Evolutionary conservation across 2,888 invertebrate species (phyloP), one percentile per base, ranked within the genome.

Genomic region (Leucoma salicis): DNA sequence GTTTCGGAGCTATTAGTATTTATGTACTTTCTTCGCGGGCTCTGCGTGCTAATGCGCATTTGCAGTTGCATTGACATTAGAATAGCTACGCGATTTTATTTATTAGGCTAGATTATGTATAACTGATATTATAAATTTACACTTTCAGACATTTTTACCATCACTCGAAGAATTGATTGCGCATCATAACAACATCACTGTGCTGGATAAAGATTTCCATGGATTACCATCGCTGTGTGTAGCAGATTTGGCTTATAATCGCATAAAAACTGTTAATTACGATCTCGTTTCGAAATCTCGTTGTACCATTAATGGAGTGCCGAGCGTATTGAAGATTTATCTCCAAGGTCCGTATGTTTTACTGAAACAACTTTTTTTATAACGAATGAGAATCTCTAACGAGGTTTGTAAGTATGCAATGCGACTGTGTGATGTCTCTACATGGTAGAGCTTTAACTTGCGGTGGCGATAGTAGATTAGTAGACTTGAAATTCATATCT

Each of bases 181-280:
- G 1, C 94, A 95, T 40, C 92, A 94, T 72, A 96, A 96, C 73
- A 93, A 93, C 53, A 89, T 96, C 35, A 94, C 93, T 2, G 82
- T 92, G 32, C 85, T 96, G 59, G 94, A 95, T 49, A 92, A 93
- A 66, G 96, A 96, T 74, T 96, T 96, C 77, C 95, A 95, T 60
- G 96, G 96, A 1, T 82, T 96, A 49, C 96, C 96, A 0, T 93
- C 94, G 1, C 89, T 96, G 6, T 96, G 96, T 69, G 92, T 93
- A 75, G 96, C 95, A 2, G 95, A 96, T 76, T 84, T 96, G 31
- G 94, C 95, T 2, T 92, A 93, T 66, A 96, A 96, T 76, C 91
- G 92, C 66, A 96, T 96, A 51, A 90, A 92, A 37, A 90, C 92
- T 5, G 90, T 96, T 14, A 94, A 94, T 39, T 91, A 92, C 37